phyloP scores from a whole-genome alignment of 2,113 vertebrate species.

The Egretta garzetta region DNA sequence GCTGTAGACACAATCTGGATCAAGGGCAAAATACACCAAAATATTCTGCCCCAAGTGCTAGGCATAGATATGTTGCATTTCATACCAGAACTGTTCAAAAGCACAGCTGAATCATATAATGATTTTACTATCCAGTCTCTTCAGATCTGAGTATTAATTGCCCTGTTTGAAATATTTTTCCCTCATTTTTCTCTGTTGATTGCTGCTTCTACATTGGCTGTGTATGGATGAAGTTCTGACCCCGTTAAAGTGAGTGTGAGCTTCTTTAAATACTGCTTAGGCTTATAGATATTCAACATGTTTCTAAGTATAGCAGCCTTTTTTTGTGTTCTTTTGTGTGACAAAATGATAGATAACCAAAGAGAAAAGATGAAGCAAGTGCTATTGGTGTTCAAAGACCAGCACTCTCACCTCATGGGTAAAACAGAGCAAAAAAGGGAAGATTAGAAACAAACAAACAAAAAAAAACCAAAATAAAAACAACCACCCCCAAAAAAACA shows the following conservation, averaged over 20 bases:
- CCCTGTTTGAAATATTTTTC: not conserved
- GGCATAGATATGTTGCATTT: not conserved
- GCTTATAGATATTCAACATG: not conserved
- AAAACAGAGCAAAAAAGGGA: not conserved
- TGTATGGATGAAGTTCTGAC: not conserved
- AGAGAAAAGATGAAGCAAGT: not conserved
- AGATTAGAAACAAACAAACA: not conserved
- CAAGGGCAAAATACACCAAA: not conserved
- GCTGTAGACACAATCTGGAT: not conserved
- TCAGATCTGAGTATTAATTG: not conserved
- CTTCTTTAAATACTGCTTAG: not conserved
- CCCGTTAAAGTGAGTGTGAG: not conserved
- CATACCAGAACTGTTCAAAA: not conserved
- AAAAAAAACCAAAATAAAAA: too few relatives aligned
- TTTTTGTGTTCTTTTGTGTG: not conserved
- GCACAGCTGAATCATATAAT: not conserved
- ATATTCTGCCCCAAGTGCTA: not conserved
- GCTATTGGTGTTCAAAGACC: not conserved
- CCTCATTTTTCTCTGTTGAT: not conserved
- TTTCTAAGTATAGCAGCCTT: not conserved
- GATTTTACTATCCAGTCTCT: not conserved
- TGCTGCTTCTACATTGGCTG: not conserved
- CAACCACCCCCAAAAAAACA: rapidly evolving
- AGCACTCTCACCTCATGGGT: not conserved
- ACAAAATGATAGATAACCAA: not conserved